A percentile compares a stretch with the other conserved stretches of the same genome.
Evolutionary conservation across 2,888 invertebrate genomes (phyloP).

Genomic region (Girardia tigrina): DNA sequence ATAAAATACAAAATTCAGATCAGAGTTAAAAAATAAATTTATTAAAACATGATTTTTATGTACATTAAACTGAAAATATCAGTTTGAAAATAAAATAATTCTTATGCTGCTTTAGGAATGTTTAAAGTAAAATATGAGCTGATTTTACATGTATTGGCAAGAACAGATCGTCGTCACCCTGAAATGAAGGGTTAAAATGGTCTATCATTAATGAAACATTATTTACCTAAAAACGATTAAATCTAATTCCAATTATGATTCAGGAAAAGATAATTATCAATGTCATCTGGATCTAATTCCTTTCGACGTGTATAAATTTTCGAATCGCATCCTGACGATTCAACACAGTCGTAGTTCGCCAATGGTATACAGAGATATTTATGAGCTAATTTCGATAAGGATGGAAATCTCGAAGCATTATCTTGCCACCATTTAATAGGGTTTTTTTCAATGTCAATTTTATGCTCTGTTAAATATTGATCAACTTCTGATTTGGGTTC

Average conservation of each 20-base stretch:
- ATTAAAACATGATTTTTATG: conserved; percentile 2
- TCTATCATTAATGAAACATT: not conserved
- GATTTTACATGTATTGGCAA: conserved; percentile 23
- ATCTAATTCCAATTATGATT: conserved; percentile 31
- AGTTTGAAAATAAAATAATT: conserved; percentile 17
- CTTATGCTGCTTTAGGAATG: conserved; percentile 23
- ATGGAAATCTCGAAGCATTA: conserved; percentile 21
- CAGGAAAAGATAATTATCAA: conserved; percentile 30
- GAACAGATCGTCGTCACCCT: not conserved
- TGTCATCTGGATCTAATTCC: conserved; percentile 30
- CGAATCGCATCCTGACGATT: not conserved
- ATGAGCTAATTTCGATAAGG: conserved; percentile 21
- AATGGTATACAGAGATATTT: conserved; percentile 32
- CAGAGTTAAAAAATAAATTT: not conserved
- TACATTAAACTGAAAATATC: not conserved
- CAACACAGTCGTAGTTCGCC: not conserved
- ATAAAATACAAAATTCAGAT: too few species aligned
- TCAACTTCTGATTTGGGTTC: conserved; percentile 30
- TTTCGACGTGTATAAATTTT: conserved; percentile 16
- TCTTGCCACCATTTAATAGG: conserved; percentile 33
- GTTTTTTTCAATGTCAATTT: conserved; percentile 28
- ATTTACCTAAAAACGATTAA: not conserved
- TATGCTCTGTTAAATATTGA: conserved; percentile 26
- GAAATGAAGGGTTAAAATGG: not conserved
- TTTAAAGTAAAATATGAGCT: conserved; percentile 15